Evolutionary conservation across 2,888 invertebrate species (phyloP).

Genomic region (Lithophane leautieri): DNA sequence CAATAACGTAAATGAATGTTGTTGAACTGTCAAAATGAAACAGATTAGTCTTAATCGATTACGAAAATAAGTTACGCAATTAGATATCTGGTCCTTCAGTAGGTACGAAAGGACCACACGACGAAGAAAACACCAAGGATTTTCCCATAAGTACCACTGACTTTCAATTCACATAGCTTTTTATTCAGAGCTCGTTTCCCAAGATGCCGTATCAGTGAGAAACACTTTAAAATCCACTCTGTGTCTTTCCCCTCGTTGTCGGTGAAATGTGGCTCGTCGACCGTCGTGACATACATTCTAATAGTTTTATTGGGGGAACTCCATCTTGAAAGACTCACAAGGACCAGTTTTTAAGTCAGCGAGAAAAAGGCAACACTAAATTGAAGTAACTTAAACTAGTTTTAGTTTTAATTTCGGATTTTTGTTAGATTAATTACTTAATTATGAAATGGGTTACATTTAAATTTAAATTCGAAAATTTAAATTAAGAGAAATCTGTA

Average conservation of each 20-base stretch:
- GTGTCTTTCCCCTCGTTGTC: conserved; percentile 72
- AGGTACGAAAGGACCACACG: neutral
- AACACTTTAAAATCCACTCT: conserved; percentile 77
- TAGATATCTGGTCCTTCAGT: neutral
- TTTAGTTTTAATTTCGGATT: no score
- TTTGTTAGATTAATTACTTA: no score
- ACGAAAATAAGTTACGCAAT: no score
- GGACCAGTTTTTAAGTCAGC: conserved; percentile 45
- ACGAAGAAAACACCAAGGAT: neutral
- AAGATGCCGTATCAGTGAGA: conserved; percentile 52
- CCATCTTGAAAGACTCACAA: conserved; percentile 62
- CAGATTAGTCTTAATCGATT: no score
- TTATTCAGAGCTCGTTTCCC: conserved; percentile 27
- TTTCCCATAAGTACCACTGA: neutral
- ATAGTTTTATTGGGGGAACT: conserved; percentile 81
- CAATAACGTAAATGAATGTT: no score
- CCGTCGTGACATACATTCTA: conserved; percentile 88
- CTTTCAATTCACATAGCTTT: conserved; percentile 42
- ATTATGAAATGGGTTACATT: neutral
- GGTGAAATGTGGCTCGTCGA: conserved; percentile 78
- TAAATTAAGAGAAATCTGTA: neutral
- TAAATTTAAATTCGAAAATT: neutral
- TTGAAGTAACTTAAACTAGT: neutral
- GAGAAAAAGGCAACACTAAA: neutral
- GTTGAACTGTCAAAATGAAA: no score